Percentiles rank a stretch among this genome's conserved stretches.
Conservation (phyloP, 2,888 invertebrate genomes). For the Pristionchus mayeri region DNA sequence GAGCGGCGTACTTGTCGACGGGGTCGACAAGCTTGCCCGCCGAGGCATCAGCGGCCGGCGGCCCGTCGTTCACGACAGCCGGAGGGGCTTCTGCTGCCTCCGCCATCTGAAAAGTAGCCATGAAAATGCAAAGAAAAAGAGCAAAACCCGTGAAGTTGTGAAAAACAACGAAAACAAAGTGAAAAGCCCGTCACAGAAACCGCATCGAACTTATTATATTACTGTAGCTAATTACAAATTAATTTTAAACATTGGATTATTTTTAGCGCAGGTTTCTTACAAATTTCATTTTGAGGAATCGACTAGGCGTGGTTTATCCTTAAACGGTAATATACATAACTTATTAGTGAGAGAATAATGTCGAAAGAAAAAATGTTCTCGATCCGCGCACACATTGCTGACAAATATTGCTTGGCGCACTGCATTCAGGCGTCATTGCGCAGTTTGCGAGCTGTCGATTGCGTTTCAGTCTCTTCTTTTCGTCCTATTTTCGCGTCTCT, state of each 20-base stretch:
- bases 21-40: conserved; percentile 61
- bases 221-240: background rate
- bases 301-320: too few species aligned
- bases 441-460: background rate
- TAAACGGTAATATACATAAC: too few species aligned
- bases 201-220: background rate
- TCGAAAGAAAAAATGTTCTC: too few species aligned
- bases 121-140: background rate
- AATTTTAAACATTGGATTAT: background rate
- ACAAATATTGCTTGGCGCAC: conserved; percentile 1
- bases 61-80: conserved; percentile 15
- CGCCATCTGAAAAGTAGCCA: conserved; percentile 6
- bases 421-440: background rate
- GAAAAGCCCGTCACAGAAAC: background rate
- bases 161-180: conserved; percentile 31
- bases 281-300: background rate
- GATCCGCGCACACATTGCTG: background rate
- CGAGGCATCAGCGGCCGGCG: background rate
- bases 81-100: conserved; percentile 43
- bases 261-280: background rate
- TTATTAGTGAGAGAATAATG: too few species aligned
- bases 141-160: background rate
- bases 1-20: conserved; percentile 67
- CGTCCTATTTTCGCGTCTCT: too few species aligned
- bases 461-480: background rate